Percentiles rank a stretch among this genome's conserved stretches.
Evolutionary conservation across 2,888 invertebrate species (phyloP).

Genomic region (Miltochrista miniata): DNA sequence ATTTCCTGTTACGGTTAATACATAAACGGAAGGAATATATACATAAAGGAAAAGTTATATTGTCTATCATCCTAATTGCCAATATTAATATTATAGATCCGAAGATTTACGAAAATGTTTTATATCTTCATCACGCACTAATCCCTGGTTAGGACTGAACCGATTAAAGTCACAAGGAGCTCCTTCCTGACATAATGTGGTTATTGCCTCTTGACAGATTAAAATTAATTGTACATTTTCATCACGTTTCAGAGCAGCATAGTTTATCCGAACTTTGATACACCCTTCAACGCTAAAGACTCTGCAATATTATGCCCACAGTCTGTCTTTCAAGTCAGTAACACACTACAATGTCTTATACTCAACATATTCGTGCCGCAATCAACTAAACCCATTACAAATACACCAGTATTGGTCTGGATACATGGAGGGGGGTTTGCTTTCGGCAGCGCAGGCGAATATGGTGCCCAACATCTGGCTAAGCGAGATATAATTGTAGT

Average conservation of each 20-base stretch:
- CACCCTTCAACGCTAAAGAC: slow-evolving; percentile 49
- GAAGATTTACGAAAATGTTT: no score
- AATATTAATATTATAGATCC: no score
- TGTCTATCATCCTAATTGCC: no score
- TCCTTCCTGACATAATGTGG: no score
- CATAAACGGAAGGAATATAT: no score
- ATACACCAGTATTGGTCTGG: slow-evolving; percentile 62
- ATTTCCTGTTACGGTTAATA: no score
- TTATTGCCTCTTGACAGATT: not conserved
- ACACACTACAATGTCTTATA: slow-evolving; percentile 45
- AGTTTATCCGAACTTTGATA: slow-evolving; percentile 40
- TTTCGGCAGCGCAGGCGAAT: slow-evolving; percentile 55
- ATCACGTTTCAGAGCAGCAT: slow-evolving; percentile 11
- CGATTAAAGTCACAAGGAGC: no score
- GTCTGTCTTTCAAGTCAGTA: slow-evolving; percentile 30
- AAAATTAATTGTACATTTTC: not conserved
- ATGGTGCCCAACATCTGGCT: slow-evolving; percentile 52
- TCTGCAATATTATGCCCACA: slow-evolving; percentile 50
- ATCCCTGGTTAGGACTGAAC: no score
- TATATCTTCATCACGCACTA: no score
- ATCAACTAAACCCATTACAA: slow-evolving; percentile 21
- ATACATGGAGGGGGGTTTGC: slow-evolving; percentile 65
- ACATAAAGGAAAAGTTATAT: no score
- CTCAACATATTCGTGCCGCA: slow-evolving; percentile 49
- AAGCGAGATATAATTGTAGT: slow-evolving; percentile 51